A percentile compares a stretch with the other conserved stretches of the same genome.
Evolutionary conservation across 2,113 vertebrate genomes (phyloP).

Genomic region (Rhabdomys dilectus): DNA sequence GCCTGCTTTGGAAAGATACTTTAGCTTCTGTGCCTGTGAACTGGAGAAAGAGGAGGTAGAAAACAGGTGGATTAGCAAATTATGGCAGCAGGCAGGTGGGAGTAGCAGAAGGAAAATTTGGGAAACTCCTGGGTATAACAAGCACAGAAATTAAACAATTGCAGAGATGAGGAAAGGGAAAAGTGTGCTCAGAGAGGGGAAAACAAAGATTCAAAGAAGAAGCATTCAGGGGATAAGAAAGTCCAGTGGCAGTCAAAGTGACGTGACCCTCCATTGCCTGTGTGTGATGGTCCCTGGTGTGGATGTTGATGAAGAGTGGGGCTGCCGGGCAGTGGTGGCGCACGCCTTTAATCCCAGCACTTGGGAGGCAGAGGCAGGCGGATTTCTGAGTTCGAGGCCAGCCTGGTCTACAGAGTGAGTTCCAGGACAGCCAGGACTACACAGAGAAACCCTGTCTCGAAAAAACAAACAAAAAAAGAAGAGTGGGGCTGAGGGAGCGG

Average conservation of each 20-base stretch:
- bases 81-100: neutral
- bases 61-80: neutral
- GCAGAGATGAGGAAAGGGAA: neutral
- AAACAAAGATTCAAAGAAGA: neutral
- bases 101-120: neutral
- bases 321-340: too few relatives aligned
- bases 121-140: neutral
- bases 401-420: too few relatives aligned
- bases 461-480: neutral
- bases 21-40: neutral
- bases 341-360: too few relatives aligned
- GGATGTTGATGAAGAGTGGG: neutral
- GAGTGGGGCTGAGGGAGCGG: neutral
- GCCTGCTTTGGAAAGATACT: conserved; percentile 28
- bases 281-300: neutral
- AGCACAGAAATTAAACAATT: neutral
- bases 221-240: neutral
- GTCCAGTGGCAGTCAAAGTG: neutral
- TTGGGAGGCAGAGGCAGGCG: too few relatives aligned
- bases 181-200: neutral
- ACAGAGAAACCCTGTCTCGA: too few relatives aligned
- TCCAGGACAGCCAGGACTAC: too few relatives aligned
- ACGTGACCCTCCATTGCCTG: neutral
- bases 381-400: too few relatives aligned
- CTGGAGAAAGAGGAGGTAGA: neutral